A percentile compares a stretch with the other conserved stretches of the same genome.
Evolutionary conservation across 1,140 invertebrate species (phyloP).

Genomic region (Telenomus remus): DNA sequence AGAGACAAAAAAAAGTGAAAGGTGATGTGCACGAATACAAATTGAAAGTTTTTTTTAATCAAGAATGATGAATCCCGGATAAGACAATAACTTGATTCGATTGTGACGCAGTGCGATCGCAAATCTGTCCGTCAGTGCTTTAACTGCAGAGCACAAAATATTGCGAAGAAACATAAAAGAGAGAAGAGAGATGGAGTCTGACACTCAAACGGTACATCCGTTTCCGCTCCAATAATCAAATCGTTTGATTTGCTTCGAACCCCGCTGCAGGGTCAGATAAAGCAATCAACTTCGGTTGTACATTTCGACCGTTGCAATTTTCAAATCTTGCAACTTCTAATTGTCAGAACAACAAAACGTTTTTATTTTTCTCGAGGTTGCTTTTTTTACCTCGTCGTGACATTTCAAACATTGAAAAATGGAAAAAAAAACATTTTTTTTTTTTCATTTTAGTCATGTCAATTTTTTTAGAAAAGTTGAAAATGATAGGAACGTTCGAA

Average conservation of each 20-base stretch:
- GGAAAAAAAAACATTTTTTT: no score
- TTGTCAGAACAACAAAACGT: no score
- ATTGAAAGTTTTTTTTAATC: no score
- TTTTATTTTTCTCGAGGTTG: no score
- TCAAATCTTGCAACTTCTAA: background rate
- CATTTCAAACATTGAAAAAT: no score
- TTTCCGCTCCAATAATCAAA: conserved; percentile 68
- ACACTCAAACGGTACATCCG: conserved; percentile 63
- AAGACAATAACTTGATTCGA: conserved; percentile 2
- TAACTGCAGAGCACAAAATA: conserved; percentile 15
- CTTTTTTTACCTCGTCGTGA: no score
- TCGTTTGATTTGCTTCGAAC: conserved; percentile 62
- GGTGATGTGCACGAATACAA: no score
- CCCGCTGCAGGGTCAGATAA: conserved; percentile 44
- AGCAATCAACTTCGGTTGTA: conserved; percentile 33
- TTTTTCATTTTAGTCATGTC: no score
- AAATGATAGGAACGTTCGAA: conserved; percentile 31
- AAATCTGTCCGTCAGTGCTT: no score
- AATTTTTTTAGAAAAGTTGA: conserved; percentile 1
- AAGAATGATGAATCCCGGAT: no score
- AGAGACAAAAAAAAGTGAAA: no score
- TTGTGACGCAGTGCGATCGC: no score
- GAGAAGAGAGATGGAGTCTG: conserved; percentile 42
- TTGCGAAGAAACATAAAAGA: conserved; percentile 7
- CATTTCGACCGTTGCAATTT: conserved; percentile 1